Percentiles rank a stretch among this genome's conserved stretches.
Evolutionary conservation across 2,113 vertebrate species (phyloP).

Genomic region (Phoxinus phoxinus): DNA sequence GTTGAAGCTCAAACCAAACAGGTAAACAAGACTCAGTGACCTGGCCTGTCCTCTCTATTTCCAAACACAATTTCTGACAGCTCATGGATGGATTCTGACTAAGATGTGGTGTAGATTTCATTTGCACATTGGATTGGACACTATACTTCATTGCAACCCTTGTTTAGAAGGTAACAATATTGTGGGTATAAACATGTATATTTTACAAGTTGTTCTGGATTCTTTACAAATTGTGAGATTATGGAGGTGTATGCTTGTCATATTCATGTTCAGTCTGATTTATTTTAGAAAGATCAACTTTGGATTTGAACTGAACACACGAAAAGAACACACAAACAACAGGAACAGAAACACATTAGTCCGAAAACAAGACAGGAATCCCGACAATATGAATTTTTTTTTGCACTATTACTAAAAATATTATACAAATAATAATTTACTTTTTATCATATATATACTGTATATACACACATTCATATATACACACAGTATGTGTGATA

Average conservation of each 20-base stretch:
- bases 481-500: background rate
- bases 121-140: background rate
- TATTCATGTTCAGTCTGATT: background rate
- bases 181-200: background rate
- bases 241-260: background rate
- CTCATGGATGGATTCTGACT: background rate
- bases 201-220: background rate
- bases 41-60: background rate
- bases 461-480: no score
- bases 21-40: background rate
- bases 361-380: no score
- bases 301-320: background rate
- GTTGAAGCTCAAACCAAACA: background rate
- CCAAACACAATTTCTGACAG: background rate
- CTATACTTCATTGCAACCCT: background rate
- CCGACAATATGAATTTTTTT: no score
- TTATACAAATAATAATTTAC: no score
- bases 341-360: no score
- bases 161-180: background rate
- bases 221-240: background rate
- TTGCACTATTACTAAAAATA: no score
- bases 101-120: background rate
- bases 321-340: no score
- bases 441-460: no score
- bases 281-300: background rate